phyloP scores from a whole-genome alignment of 1,140 invertebrate genomes.

The Drosophila sproati region DNA sequence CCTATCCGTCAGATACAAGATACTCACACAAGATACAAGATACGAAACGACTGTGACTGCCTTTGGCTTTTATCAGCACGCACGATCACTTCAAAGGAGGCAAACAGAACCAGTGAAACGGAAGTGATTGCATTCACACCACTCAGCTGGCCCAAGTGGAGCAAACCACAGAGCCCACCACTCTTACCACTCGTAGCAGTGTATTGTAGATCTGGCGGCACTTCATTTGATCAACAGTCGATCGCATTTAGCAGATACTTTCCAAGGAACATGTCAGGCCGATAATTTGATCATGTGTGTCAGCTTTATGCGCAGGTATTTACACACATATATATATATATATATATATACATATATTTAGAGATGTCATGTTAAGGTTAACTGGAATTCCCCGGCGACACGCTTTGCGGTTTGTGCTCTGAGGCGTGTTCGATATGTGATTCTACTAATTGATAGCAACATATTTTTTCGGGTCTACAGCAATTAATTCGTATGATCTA shows the following conservation, averaged over 20 bases:
- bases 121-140: slow-evolving; percentile 81
- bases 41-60: slow-evolving; percentile 27
- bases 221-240: slow-evolving; percentile 55
- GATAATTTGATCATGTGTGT: slow-evolving; percentile 71
- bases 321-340: slow-evolving; percentile 22
- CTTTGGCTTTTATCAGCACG: slow-evolving; percentile 75
- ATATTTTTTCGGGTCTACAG: slow-evolving; percentile 29
- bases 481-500: slow-evolving; percentile 5
- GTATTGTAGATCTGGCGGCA: slow-evolving; percentile 47
- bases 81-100: slow-evolving; percentile 79
- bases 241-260: slow-evolving; percentile 55
- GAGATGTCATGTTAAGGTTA: slow-evolving; percentile 69
- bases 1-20: slow-evolving; percentile 49
- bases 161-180: slow-evolving; percentile 13
- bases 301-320: slow-evolving; percentile 51
- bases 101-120: slow-evolving; percentile 63
- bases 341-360: slow-evolving; percentile 4
- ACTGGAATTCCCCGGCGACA: slow-evolving; percentile 53
- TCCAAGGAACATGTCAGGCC: slow-evolving; percentile 46
- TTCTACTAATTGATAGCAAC: slow-evolving; percentile 51
- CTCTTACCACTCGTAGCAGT: neutral
- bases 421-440: slow-evolving; percentile 29
- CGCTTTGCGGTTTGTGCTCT: slow-evolving; percentile 1
- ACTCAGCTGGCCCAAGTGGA: slow-evolving; percentile 43
- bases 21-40: slow-evolving; percentile 34